Base-by-base conservation (phyloP, 1,140 invertebrate species). In the Meloidogyne floridensis region DNA sequence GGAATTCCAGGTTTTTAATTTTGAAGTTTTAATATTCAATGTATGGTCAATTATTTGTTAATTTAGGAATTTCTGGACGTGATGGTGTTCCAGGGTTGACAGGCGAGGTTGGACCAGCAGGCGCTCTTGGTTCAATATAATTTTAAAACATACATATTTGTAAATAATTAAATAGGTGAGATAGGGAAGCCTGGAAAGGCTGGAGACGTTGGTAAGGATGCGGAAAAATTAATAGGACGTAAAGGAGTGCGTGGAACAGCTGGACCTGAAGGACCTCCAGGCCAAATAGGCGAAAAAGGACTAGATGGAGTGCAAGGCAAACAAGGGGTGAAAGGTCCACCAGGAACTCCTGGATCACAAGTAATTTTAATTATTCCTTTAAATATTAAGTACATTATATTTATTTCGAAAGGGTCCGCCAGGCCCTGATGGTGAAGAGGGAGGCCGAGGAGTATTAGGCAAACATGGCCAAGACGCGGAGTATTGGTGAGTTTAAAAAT, bases 171-270 rank as follows among this genome's bases (percentile, higher is more conserved):
- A 59, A 59, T 59, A 20, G 85, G 85, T n/a, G 80, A 77, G 10
- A 73, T 80, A 47, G 85, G 85, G 15, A 72, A 81, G 13, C 59
- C 85, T 20, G 85, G 85, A n/a, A 79, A 54, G 4, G 42, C 73
- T 43, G 86, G 86, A 32, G 80, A 83, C 6, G 77, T 78, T 18
- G 86, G 86, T 32, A 77, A 53, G n/a, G 85, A 86, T 78, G 85
- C 70, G 13, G 86, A 86, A 73, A 86, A 87, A 20, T 87, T 87
- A n/a, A 82, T 86, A 32, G 76, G 76, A 6, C 87, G 85, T 4
- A 85, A 81, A 59, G 85, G 85, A 56, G 9, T 47, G 4, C 86
- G 83, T 42, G 85, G 85, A 47, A 65, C 75, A 10, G 84, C 86
- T 7, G 85, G 85, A 54, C 65, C 81, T 10, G 73, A 51, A 20